Evolutionary conservation across 2,888 invertebrate species (phyloP), one percentile per base, ranked within the genome.

Genomic region (Smittia aterrima): DNA sequence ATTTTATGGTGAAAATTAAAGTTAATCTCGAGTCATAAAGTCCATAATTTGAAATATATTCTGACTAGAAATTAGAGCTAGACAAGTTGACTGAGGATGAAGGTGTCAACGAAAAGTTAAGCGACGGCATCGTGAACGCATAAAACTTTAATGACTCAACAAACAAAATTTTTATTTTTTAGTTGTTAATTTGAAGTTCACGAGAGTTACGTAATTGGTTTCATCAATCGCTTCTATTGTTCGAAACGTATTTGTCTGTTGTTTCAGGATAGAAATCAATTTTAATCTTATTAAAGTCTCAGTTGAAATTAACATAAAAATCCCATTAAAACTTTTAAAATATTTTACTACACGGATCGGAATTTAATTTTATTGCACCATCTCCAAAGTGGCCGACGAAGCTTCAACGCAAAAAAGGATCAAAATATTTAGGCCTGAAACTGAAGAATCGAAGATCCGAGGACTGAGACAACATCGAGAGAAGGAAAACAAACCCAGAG

Each of bases 261-360:
- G 11, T 47, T n/a, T n/a, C 47, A 47, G n/a, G 47, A 47, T 47
- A n/a, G 47, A 47, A 47, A 16, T n/a, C 47, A 11, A 47, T 47
- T 38, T 47, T 47, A 47, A 47, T 47, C 47, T 47, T 16, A 47
- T 47, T 47, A 47, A 47, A 47, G 11, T 16, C 16, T n/a, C 47
- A n/a, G 11, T 11, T n/a, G 11, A 6, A 41, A 66, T 68, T 68
- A 22, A 68, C 68, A 68, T 68, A 68, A 68, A 68, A 41, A 22
- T 22, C 47, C 22, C 68, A 68, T 68, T 68, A 68, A 68, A 68
- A 68, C 16, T 32, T 58, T 58, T 58, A 20, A 18, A 58, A 18
- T n/a, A 47, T 47, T 47, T 47, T 47, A 47, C 47, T 16, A 20
- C 58, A 16, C 11, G 7, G 66, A 16, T 38, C n/a, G 32, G 38